Percentiles rank a stretch among this genome's conserved stretches.
Evolutionary conservation across 2,888 invertebrate genomes (phyloP).

Genomic region (Pristionchus maxplancki): DNA sequence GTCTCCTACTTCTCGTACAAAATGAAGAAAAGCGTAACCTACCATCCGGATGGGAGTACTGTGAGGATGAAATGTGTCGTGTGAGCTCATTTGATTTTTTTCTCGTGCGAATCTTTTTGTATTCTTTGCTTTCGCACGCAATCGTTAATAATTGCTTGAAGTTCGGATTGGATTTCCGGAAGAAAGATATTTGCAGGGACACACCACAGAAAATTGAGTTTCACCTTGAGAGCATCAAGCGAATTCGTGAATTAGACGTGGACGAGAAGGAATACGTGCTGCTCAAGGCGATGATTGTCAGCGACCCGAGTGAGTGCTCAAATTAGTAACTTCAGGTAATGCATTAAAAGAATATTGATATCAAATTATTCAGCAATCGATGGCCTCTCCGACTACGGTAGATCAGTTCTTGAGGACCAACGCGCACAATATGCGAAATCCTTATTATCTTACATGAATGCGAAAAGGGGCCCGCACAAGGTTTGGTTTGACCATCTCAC

Average conservation of each 20-base stretch:
- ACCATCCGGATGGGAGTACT: neutral
- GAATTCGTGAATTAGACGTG: too few species aligned
- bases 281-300: too few species aligned
- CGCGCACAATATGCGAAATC: neutral
- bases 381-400: neutral
- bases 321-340: neutral
- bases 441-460: neutral
- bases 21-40: neutral
- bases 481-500: too few species aligned
- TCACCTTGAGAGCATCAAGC: too few species aligned
- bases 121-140: neutral
- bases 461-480: neutral
- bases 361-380: neutral
- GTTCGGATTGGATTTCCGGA: too few species aligned
- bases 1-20: neutral
- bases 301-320: too few species aligned
- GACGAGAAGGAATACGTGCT: too few species aligned
- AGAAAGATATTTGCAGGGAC: too few species aligned
- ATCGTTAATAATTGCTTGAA: neutral
- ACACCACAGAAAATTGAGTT: too few species aligned
- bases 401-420: neutral
- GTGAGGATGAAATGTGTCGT: neutral
- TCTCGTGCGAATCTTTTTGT: too few species aligned
- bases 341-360: too few species aligned
- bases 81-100: neutral